Percentiles rank a stretch among this genome's conserved stretches.
These are phyloP conservation scores for Mycetomoellerius zeteki DNA, from an alignment of 1,140 invertebrate species.

Conservation along the genomic window DNA sequence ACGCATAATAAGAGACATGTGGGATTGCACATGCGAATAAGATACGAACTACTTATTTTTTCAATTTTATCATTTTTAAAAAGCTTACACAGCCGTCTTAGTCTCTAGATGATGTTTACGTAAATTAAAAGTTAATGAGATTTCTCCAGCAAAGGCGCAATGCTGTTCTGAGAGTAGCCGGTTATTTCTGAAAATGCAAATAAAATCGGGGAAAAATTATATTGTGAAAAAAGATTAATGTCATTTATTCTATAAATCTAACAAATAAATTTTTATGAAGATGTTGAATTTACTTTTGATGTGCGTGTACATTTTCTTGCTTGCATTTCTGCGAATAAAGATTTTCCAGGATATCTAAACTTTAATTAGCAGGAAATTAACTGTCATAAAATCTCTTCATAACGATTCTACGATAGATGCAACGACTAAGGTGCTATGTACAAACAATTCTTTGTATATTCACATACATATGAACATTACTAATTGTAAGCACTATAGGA, in stretches of 20 bases:
- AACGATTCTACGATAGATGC: background rate
- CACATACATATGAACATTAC: no score
- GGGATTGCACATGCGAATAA: slow-evolving; percentile 39
- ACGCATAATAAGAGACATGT: slow-evolving; percentile 38
- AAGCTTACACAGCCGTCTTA: background rate
- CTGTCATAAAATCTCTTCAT: background rate
- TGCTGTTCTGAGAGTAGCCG: background rate
- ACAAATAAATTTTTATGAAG: background rate
- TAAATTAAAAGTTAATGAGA: slow-evolving; percentile 37
- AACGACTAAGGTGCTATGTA: background rate
- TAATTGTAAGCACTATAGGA: no score
- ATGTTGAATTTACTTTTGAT: background rate
- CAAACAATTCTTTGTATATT: no score
- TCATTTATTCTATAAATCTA: background rate
- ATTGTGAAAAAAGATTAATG: background rate
- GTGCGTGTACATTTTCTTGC: background rate
- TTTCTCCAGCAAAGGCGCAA: background rate
- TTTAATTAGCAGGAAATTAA: slow-evolving; percentile 37
- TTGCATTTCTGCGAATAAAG: background rate
- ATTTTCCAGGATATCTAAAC: background rate
- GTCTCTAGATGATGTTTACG: background rate
- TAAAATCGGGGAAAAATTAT: background rate
- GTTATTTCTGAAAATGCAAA: background rate
- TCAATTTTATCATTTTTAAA: slow-evolving; percentile 19
- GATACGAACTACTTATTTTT: slow-evolving; percentile 50